Conservation (phyloP, 2,113 vertebrate genomes). For the Pyrgilauda ruficollis region DNA sequence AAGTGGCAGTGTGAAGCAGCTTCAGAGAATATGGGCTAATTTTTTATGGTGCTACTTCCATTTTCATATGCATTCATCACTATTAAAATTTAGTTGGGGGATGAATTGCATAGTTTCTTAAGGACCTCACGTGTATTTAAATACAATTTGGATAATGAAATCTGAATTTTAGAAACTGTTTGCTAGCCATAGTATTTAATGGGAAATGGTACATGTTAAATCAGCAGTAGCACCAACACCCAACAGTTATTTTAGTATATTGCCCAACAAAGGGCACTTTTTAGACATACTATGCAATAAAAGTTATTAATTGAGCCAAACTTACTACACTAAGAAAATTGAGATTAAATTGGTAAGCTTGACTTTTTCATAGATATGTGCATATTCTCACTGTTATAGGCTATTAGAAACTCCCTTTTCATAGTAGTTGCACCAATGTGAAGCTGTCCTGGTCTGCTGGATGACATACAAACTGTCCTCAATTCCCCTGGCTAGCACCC, state of each 20-base stretch:
- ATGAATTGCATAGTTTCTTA: constrained; percentile 48
- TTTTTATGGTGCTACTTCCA: constrained; percentile 58
- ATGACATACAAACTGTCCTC: neutral
- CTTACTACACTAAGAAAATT: neutral
- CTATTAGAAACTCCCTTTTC: neutral
- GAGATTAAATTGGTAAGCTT: neutral
- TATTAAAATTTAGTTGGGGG: constrained; percentile 43
- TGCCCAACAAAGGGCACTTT: neutral
- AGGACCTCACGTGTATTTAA: constrained; percentile 10
- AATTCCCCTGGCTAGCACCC: neutral
- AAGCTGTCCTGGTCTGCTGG: neutral
- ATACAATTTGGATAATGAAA: constrained; percentile 12
- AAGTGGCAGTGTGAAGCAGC: constrained; percentile 39
- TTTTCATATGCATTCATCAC: constrained; percentile 41
- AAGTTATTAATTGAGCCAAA: neutral
- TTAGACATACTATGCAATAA: neutral
- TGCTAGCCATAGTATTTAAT: neutral
- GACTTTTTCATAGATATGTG: neutral
- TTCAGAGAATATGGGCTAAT: constrained; percentile 42
- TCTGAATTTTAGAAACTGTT: neutral
- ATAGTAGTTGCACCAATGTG: neutral
- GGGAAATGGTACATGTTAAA: neutral
- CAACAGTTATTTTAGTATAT: neutral
- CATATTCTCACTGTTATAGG: neutral
- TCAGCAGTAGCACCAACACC: neutral